These are phyloP conservation scores for Pangasius macronema DNA, from an alignment of 2,797 vertebrate genomes.

Conservation along the genomic window DNA sequence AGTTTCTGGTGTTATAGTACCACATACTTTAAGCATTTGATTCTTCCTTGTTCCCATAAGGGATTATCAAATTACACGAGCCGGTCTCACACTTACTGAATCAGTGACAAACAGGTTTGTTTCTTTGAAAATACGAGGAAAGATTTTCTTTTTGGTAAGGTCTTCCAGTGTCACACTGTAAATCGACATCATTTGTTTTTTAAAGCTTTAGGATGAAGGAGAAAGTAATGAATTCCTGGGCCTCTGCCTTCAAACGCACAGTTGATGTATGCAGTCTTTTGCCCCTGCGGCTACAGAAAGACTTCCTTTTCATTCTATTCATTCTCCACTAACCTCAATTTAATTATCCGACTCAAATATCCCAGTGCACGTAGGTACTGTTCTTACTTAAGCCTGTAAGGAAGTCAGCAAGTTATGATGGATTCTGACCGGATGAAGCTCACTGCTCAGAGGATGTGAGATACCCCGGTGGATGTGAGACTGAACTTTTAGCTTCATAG, in stretches of 20 bases:
- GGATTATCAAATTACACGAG: slow-evolving; percentile 27
- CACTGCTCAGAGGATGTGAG: slow-evolving; percentile 40
- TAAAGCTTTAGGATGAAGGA: neutral
- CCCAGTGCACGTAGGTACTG: neutral
- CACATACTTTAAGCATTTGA: neutral
- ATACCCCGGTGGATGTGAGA: slow-evolving; percentile 32
- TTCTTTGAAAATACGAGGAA: slow-evolving; percentile 2
- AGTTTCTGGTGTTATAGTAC: neutral
- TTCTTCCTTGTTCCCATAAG: slow-evolving; percentile 2
- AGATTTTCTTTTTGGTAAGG: neutral
- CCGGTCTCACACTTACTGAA: slow-evolving; percentile 10
- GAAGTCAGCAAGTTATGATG: slow-evolving; percentile 13
- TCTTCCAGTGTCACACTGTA: neutral
- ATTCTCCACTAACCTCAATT: slow-evolving; percentile 12
- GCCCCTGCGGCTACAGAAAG: neutral
- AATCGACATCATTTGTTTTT: slow-evolving; percentile 37
- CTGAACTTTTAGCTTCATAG: slow-evolving; percentile 11
- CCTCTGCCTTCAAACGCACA: neutral
- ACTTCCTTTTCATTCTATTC: slow-evolving; percentile 31
- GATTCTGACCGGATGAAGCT: slow-evolving; percentile 21
- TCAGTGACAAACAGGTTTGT: slow-evolving; percentile 22
- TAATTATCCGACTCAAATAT: slow-evolving; percentile 34
- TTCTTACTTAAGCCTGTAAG: neutral
- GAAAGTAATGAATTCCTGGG: neutral
- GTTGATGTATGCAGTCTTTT: neutral